Evolutionary conservation across 2,113 vertebrate genomes (phyloP).

Genomic region (Sphyrna mokarran): DNA sequence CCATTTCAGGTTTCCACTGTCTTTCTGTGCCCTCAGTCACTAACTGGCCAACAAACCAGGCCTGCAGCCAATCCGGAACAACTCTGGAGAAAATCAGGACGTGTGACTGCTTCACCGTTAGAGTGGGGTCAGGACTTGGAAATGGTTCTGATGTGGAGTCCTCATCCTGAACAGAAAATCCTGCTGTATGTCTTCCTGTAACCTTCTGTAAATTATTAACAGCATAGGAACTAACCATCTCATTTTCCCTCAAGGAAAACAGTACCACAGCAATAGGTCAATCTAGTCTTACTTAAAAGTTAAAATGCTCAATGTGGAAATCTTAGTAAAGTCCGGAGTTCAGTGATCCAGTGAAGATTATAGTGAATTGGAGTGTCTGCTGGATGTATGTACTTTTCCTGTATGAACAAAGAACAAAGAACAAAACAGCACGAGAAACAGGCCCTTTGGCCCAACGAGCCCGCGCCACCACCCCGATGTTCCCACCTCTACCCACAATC

Average conservation of each 20-base stretch:
- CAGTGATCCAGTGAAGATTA: not conserved
- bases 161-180: not conserved
- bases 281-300: not conserved
- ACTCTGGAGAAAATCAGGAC: not conserved
- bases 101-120: not conserved
- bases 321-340: not conserved
- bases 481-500: too few relatives aligned
- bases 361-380: not conserved
- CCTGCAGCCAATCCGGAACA: not conserved
- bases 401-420: too few relatives aligned
- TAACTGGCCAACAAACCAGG: not conserved
- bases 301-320: not conserved
- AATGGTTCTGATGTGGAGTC: too few relatives aligned
- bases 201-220: not conserved
- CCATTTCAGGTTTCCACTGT: too few relatives aligned
- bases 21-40: not conserved
- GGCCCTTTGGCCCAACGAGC: too few relatives aligned
- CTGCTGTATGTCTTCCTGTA: not conserved
- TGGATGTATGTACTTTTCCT: not conserved
- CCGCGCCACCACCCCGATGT: too few relatives aligned
- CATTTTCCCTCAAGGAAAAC: not conserved
- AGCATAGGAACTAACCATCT: not conserved
- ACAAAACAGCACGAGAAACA: too few relatives aligned
- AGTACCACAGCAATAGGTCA: not conserved
- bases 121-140: not conserved